Base-by-base conservation (phyloP, 1,140 invertebrate species). In the Drosophila burlai region DNA sequence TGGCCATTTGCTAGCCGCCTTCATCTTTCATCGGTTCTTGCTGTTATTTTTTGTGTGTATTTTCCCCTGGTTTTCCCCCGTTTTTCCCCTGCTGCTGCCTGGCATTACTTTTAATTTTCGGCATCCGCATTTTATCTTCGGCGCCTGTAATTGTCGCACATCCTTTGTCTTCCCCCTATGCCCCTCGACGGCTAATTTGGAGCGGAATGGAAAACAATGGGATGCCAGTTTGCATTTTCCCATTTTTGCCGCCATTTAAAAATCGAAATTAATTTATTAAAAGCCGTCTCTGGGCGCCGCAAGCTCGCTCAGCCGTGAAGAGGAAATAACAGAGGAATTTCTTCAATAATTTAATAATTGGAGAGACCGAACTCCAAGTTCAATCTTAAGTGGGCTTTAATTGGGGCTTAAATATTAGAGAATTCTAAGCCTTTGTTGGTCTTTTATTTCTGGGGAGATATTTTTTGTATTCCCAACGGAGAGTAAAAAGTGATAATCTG, bases 91-190 rank as follows among this genome's bases (percentile, higher is more conserved):
- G 31, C 29, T 52, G 29, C 50, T 31, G 42, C 15, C 18, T 55
- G 29, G 38, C 46, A 52, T 43, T 69, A 66, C 68, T 78, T 82
- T 78, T 74, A 61, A 68, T 69, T 65, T 82, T 63, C 49, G 57
- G 63, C 54, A 57, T 68, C 62, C 63, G 45, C 63, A 66, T 83
- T 83, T 82, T 62, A 79, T 83, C 68, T 75, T 38, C 54, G 49
- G 24, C 47, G 59, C 55, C 54, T 38, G 52, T 68, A 52, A 68
- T 54, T 72, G 66, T 45, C 66, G 50, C 76, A 63, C 58, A 49
- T 73, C 61, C 81, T 62, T 79, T 54, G 31, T 21, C 46, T 6
- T 31, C 5, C 18, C 55, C 21, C 46, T 13, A n/a, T 16, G 1
- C 15, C 47, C 57, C 5, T 54, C 34, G 47, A 31, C 18, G 59